Evolutionary conservation across 2,113 vertebrate genomes (phyloP), one percentile per base, ranked within the genome.

Genomic region (Corythoichthys haematopterus): DNA sequence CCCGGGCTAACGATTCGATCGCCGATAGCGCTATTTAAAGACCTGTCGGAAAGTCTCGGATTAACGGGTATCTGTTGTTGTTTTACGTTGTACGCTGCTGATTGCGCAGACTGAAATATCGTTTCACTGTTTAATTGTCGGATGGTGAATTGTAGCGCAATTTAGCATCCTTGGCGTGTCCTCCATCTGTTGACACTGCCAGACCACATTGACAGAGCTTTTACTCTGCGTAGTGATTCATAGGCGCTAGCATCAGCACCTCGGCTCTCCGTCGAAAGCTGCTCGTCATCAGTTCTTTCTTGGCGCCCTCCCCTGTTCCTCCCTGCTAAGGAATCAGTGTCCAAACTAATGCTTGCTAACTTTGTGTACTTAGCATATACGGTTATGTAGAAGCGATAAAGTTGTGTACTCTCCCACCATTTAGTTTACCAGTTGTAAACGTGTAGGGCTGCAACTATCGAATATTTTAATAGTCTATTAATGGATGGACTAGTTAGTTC

Each of bases 261-360:
- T 65, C 68, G 75, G 65, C 79, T 64, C 70, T 52, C 66, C 64
- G 35, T 40, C 66, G 64, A 72, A 59, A 80, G 67, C 68, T 63
- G 43, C 48, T 48, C 52, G 80, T 84, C 82, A 86, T 80, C 78
- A 82, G 52, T 74, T 80, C 79, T 57, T 70, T 71, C 52, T 59
- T 46, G 37, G 48, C 0, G 47, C 43, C 36, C 59, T 46, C 33
- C n/a, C 59, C 33, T 45, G 48, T 50, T 61, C 40, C 3, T 61
- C 52, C 11, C 20, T 28, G 20, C 20, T 28, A 28, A 28, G 20
- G 20, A 28, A 28, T 28, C 20, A 28, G 20, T 28, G 20, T 28
- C 1, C 20, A 28, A 28, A 28, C 20, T 28, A 28, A 28, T 28
- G 20, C 20, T 28, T 28, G 20, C 20, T 28, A 28, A 28, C 20